Evolutionary conservation across 2,113 vertebrate species (phyloP).

Genomic region (Hassar affinis): DNA sequence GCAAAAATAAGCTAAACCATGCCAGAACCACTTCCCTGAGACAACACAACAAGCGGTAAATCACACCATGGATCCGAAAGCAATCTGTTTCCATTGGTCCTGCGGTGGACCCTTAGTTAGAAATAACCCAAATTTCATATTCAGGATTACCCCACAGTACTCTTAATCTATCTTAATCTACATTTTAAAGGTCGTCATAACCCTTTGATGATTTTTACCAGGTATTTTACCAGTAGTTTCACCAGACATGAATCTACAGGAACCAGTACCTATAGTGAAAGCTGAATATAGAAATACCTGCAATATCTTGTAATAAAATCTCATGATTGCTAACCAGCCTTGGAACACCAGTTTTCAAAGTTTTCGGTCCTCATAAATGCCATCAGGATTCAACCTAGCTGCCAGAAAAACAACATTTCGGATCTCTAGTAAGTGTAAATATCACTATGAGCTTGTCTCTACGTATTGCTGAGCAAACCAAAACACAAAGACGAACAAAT

Average conservation of each 20-base stretch:
- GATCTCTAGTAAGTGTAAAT: not conserved
- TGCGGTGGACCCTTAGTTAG: not conserved
- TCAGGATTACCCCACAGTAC: not conserved
- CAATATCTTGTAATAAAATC: not conserved
- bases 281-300: not conserved
- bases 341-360: not conserved
- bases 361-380: not conserved
- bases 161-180: not conserved
- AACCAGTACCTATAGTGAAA: not conserved
- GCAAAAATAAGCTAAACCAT: not conserved
- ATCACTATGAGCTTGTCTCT: not conserved
- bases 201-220: not conserved
- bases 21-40: not conserved
- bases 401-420: not conserved
- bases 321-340: not conserved
- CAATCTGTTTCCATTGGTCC: not conserved
- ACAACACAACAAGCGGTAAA: not conserved
- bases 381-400: not conserved
- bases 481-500: constrained; percentile 11
- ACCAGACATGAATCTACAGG: not conserved
- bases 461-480: not conserved
- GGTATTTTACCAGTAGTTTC: too few relatives aligned
- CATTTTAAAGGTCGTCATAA: not conserved
- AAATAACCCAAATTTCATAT: not conserved
- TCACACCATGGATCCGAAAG: not conserved